These are phyloP conservation scores for Distichodus sexfasciatus DNA, from an alignment of 2,797 vertebrate genomes.

Conservation along the genomic window DNA sequence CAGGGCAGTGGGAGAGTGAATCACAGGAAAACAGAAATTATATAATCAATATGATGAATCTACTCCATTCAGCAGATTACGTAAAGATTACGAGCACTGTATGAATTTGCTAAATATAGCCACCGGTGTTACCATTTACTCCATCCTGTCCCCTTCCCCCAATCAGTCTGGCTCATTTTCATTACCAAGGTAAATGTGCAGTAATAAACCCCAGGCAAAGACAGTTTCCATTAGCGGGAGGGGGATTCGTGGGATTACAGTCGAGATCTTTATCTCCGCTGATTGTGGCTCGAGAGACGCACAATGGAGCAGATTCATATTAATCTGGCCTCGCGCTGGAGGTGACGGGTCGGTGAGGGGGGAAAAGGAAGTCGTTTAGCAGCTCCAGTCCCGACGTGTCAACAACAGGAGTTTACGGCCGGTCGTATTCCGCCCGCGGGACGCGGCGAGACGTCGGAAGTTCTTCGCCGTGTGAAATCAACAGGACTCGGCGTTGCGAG, in stretches of 20 bases:
- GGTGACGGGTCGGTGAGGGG: neutral
- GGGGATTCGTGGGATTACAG: neutral
- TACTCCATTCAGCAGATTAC: no score
- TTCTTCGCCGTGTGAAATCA: neutral
- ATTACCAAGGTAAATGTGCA: conserved; percentile 4
- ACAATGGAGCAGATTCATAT: neutral
- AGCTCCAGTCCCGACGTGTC: neutral
- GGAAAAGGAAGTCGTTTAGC: neutral
- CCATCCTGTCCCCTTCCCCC: neutral
- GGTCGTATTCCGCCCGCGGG: neutral
- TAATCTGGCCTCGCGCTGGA: neutral
- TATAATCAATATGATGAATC: no score
- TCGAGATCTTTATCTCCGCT: conserved; percentile 12
- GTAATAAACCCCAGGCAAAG: conserved; percentile 5
- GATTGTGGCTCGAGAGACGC: neutral
- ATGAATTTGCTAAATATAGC: neutral
- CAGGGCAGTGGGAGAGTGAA: neutral
- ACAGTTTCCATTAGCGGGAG: conserved; percentile 6
- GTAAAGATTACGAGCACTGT: no score
- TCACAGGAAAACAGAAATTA: neutral
- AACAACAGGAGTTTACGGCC: neutral
- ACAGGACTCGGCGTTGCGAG: neutral
- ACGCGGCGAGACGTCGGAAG: no score
- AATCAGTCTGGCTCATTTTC: conserved; percentile 8
- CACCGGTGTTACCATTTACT: neutral